A percentile compares a stretch with the other conserved stretches of the same genome.
Conservation (phyloP, 2,888 invertebrate species). For the Idaea straminata region DNA sequence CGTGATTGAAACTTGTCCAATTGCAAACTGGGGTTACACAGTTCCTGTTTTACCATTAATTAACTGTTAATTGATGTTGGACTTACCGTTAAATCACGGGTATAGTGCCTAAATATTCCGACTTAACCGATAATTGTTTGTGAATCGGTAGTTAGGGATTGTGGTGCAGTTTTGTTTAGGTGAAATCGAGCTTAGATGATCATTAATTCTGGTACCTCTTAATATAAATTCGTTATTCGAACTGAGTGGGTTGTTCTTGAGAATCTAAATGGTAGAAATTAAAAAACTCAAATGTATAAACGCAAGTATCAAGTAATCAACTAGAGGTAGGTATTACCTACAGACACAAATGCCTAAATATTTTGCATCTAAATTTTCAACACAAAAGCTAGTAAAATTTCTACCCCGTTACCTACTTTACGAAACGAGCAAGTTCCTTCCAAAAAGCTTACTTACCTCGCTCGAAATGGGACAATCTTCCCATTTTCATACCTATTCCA, state of each 20-base stretch:
- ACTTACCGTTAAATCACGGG: neutral
- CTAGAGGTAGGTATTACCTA: neutral
- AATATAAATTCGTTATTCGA: no score
- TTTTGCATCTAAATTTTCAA: neutral
- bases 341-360: neutral
- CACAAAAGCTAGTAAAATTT: neutral
- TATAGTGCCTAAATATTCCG: no score
- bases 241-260: no score
- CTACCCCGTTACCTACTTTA: neutral
- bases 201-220: no score
- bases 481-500: neutral
- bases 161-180: no score
- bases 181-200: no score
- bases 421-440: neutral
- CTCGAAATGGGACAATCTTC: neutral
- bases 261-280: no score
- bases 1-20: slow-evolving; percentile 16
- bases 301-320: no score
- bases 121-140: no score
- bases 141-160: no score
- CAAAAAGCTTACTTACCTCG: neutral
- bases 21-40: neutral
- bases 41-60: neutral
- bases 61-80: neutral
- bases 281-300: no score